Base-by-base conservation (phyloP, 2,113 vertebrate genomes). In the Hylia prasina region DNA sequence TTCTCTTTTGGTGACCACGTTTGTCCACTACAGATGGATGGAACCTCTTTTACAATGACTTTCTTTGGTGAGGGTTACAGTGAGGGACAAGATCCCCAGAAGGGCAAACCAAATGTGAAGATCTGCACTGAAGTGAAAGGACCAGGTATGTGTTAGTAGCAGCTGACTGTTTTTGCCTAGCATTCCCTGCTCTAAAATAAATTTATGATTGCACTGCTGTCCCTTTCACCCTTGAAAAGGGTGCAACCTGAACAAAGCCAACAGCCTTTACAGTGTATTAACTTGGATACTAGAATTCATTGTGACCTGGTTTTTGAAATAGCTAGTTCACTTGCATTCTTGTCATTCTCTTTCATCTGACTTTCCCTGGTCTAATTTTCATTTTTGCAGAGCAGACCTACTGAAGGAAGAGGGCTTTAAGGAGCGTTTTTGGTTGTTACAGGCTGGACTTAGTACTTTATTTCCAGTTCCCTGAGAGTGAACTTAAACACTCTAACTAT, bases 61-160 rank as follows among this genome's bases (percentile, higher is more conserved):
- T 98, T 99, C 95, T 98, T 98, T 80, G 99, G 99, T 16, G 98
- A 99, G 92, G 99, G 99, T 71, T 99, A 99, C 95, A 98, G 98
- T 35, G 98, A 98, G 66, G 99, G 96, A 9, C 90, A 98, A 72
- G 97, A 98, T 96, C 95, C 98, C 7, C 96, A 98, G 22, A 96
- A 97, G 30, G 98, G 98, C 51, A 99, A 99, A 97, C 99, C 99
- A 57, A 98, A 99, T 51, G 87, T 97, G 58, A 99, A 98, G 98
- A 99, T 99, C 87, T 98, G 98, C 94, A 99, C 99, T 1, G 97
- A 98, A 92, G 98, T 99, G 94, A 99, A 98, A 94, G 99, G 99
- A 97, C 99, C 99, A 98, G 99, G 99, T 99, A 97, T 18, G 69
- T 17, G 8, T 65, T 50, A 61, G 33, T n/a, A 87, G 58, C 47